phyloP scores from a whole-genome alignment of 2,113 vertebrate species.

The Eidolon helvum region DNA sequence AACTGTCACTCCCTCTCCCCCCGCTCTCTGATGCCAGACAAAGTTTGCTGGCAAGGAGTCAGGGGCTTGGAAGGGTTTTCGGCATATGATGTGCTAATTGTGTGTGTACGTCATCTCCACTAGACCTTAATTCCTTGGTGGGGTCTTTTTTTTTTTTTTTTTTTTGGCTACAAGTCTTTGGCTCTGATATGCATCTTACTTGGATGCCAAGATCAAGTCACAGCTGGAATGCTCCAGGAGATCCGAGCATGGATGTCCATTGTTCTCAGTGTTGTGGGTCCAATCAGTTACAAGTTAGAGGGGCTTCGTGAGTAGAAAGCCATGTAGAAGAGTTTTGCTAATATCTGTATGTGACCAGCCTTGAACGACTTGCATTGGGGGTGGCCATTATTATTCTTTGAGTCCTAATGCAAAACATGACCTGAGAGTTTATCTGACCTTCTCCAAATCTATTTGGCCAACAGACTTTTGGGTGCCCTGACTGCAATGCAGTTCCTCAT shows the following conservation, averaged over 20 bases:
- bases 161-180: not conserved
- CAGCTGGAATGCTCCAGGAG: not conserved
- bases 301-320: not conserved
- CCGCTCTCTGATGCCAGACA: not conserved
- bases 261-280: not conserved
- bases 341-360: not conserved
- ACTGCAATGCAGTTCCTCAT: not conserved
- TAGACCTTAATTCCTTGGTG: not conserved
- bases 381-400: not conserved
- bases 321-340: not conserved
- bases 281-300: not conserved
- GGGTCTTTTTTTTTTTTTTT: too few relatives aligned
- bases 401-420: not conserved
- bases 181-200: not conserved
- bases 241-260: not conserved
- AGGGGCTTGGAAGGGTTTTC: not conserved
- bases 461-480: not conserved
- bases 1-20: not conserved
- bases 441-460: not conserved
- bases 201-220: slow-evolving; percentile 1
- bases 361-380: not conserved
- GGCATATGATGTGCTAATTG: not conserved
- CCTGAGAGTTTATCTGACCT: not conserved
- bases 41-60: not conserved
- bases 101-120: not conserved